Evolutionary conservation across 2,113 vertebrate species (phyloP).

Genomic region (Oxyura jamaicensis): DNA sequence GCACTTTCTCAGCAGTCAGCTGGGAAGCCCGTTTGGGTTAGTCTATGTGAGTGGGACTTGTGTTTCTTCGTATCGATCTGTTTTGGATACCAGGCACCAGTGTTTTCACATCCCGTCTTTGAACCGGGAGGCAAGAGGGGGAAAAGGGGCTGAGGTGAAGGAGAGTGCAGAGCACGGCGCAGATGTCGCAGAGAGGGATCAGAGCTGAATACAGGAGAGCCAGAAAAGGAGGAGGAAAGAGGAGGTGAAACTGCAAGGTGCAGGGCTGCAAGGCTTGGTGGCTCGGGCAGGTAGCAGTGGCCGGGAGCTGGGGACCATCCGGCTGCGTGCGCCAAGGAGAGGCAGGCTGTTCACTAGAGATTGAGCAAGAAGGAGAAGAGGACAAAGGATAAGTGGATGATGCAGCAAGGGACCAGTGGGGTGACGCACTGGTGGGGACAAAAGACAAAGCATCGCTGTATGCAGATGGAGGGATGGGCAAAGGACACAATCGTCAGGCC

Average conservation of each 20-base stretch:
- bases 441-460: not conserved
- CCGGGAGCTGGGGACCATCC: accelerated
- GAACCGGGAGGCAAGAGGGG: not conserved
- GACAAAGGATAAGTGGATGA: not conserved
- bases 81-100: not conserved
- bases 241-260: accelerated
- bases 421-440: not conserved
- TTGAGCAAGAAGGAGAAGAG: not conserved
- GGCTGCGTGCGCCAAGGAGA: accelerated
- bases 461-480: not conserved
- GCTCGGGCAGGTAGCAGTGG: accelerated
- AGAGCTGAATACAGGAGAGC: accelerated
- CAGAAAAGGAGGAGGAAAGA: not conserved
- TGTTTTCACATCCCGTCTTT: not conserved
- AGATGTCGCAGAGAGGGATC: not conserved
- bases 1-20: slow-evolving; percentile 6
- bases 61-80: not conserved
- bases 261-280: accelerated
- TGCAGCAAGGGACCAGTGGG: not conserved
- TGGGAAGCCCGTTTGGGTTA: not conserved
- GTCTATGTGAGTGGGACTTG: not conserved
- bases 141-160: not conserved
- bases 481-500: not conserved
- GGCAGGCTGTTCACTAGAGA: not conserved
- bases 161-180: not conserved